These are phyloP conservation scores for Gryllus bimaculatus DNA, from an alignment of 1,140 invertebrate genomes.

Conservation along the genomic window DNA sequence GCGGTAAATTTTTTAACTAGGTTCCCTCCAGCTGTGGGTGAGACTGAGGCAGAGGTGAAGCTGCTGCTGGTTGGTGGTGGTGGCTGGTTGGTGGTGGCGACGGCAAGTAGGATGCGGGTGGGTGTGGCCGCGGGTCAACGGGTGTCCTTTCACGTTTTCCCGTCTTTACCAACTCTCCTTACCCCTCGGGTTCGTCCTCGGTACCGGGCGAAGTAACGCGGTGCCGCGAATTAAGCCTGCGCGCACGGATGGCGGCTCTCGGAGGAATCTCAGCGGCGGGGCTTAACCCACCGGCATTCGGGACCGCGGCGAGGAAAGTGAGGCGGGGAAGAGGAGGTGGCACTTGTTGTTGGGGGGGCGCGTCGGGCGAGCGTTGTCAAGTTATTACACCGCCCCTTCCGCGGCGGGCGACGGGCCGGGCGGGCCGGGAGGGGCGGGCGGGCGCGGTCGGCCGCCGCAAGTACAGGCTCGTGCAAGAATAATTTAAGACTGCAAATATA, in stretches of 20 bases:
- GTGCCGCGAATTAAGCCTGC: background rate
- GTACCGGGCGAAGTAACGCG: background rate
- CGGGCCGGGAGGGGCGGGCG: background rate
- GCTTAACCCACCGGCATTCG: background rate
- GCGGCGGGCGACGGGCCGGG: too few species aligned
- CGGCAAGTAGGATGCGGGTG: too few species aligned
- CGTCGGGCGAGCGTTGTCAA: too few species aligned
- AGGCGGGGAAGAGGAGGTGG: background rate
- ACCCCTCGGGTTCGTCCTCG: too few species aligned
- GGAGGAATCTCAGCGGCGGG: background rate
- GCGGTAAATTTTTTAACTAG: constrained; percentile 1
- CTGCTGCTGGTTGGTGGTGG: too few species aligned
- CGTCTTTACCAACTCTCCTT: background rate
- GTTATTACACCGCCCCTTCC: too few species aligned
- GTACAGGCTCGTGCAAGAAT: background rate
- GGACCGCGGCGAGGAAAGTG: too few species aligned
- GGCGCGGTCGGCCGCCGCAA: background rate
- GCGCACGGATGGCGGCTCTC: background rate
- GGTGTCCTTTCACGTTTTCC: background rate
- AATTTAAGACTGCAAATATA: background rate
- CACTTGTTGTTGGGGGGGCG: too few species aligned
- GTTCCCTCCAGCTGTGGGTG: background rate
- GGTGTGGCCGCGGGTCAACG: too few species aligned
- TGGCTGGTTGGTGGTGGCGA: too few species aligned
- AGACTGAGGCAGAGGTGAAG: too few species aligned